Evolutionary conservation across 2,797 vertebrate genomes (phyloP).

Genomic region (Microcaecilia unicolor): DNA sequence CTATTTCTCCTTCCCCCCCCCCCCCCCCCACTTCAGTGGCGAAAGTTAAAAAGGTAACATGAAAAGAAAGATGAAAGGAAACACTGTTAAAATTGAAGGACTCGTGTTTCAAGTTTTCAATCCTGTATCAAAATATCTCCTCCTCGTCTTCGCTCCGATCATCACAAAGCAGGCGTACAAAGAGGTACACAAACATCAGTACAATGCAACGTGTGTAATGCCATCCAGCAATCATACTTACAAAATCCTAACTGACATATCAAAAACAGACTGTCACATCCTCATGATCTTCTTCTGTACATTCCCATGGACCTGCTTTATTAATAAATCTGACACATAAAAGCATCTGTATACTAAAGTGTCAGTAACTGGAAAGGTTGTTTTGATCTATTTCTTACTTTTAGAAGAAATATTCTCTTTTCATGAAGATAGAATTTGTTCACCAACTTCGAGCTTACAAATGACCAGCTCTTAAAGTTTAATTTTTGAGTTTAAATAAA

Average conservation of each 20-base stretch:
- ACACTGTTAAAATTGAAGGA: slow-evolving; percentile 69
- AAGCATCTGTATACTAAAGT: slow-evolving; percentile 87
- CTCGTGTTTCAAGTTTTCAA: slow-evolving; percentile 69
- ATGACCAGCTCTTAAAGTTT: slow-evolving; percentile 89
- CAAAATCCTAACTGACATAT: slow-evolving; percentile 96
- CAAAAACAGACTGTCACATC: slow-evolving; percentile 80
- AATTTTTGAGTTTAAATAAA: slow-evolving; percentile 89
- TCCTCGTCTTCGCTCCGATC: slow-evolving; percentile 58
- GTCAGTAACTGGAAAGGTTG: slow-evolving; percentile 92
- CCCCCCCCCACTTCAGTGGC: slow-evolving; percentile 69
- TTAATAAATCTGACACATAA: slow-evolving; percentile 99
- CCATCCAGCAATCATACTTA: slow-evolving; percentile 87
- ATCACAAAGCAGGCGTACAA: slow-evolving; percentile 64
- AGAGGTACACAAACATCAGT: slow-evolving; percentile 86
- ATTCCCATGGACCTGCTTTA: slow-evolving; percentile 85
- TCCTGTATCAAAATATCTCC: slow-evolving; percentile 66
- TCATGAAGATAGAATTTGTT: slow-evolving; percentile 84
- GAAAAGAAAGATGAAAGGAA: slow-evolving; percentile 71
- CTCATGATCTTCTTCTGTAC: slow-evolving; percentile 65
- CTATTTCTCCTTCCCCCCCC: too few relatives aligned
- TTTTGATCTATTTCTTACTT: slow-evolving; percentile 94
- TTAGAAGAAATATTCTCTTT: slow-evolving; percentile 94
- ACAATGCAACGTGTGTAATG: slow-evolving; percentile 73
- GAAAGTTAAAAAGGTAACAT: slow-evolving; percentile 72
- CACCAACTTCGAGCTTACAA: slow-evolving; percentile 81